Conservation (phyloP, 2,888 invertebrate genomes). For the Harpalus rubripes region DNA sequence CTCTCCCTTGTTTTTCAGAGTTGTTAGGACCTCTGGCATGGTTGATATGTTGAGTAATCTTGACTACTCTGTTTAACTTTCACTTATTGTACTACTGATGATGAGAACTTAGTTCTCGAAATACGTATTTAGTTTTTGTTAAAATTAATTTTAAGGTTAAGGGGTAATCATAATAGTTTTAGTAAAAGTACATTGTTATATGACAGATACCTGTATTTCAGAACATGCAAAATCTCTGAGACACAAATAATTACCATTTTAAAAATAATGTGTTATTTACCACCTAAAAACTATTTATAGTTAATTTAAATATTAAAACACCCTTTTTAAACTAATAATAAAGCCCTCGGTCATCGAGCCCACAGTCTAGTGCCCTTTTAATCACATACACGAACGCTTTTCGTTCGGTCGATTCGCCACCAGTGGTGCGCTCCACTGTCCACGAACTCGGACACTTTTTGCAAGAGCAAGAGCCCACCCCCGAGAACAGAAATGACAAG, state of each 20-base stretch:
- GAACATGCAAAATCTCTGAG: not conserved
- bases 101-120: too few relatives aligned
- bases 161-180: too few relatives aligned
- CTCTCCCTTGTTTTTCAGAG: too few relatives aligned
- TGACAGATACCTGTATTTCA: too few relatives aligned
- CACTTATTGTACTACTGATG: too few relatives aligned
- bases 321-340: slow-evolving; percentile 10
- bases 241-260: not conserved
- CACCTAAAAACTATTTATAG: slow-evolving; percentile 14
- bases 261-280: not conserved
- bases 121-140: too few relatives aligned
- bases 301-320: slow-evolving; percentile 26
- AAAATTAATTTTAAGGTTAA: too few relatives aligned
- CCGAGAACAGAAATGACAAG: slow-evolving; percentile 7
- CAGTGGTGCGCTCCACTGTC: slow-evolving; percentile 45
- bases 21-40: too few relatives aligned
- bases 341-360: not conserved
- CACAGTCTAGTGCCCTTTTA: slow-evolving; percentile 12
- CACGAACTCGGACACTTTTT: slow-evolving; percentile 1
- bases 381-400: slow-evolving; percentile 23
- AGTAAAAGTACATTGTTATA: too few relatives aligned
- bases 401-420: slow-evolving; percentile 7
- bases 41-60: too few relatives aligned
- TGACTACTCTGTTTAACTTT: too few relatives aligned
- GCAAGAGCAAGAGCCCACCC: not conserved